These are phyloP conservation scores for Aethina tumida DNA, from an alignment of 1,140 invertebrate species.

Conservation along the genomic window DNA sequence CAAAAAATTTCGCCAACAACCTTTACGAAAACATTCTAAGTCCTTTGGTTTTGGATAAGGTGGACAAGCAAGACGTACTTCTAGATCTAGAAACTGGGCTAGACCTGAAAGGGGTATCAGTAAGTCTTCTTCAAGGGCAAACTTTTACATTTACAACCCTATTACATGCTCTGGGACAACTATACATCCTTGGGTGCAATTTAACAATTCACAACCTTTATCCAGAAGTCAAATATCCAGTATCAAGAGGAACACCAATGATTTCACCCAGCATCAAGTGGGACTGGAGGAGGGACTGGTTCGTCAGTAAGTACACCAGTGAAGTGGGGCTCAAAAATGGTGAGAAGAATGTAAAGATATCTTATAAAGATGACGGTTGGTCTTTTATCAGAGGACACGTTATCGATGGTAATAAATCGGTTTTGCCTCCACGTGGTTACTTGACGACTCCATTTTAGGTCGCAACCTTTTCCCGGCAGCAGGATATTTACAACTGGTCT, in stretches of 20 bases:
- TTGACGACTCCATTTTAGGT: slow-evolving; percentile 42
- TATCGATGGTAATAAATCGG: slow-evolving; percentile 76
- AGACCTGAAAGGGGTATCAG: too few species aligned
- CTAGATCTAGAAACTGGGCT: too few species aligned
- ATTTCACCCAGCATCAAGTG: slow-evolving; percentile 48
- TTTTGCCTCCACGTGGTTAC: neutral
- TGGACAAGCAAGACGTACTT: too few species aligned
- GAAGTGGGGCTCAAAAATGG: slow-evolving; percentile 47
- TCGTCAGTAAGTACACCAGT: slow-evolving; percentile 30
- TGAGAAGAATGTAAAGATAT: slow-evolving; percentile 46
- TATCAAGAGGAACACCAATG: slow-evolving; percentile 48
- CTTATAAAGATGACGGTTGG: slow-evolving; percentile 55
- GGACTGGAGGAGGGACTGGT: slow-evolving; percentile 46
- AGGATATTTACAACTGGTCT: slow-evolving; percentile 71
- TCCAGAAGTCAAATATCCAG: slow-evolving; percentile 43
- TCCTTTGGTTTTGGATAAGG: too few species aligned
- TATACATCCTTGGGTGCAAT: slow-evolving; percentile 38
- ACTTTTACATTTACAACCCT: too few species aligned
- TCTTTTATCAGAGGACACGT: slow-evolving; percentile 73
- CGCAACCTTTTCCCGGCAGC: slow-evolving; percentile 81
- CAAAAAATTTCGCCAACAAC: too few species aligned
- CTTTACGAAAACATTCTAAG: too few species aligned
- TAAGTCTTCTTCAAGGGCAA: too few species aligned
- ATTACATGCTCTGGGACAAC: slow-evolving; percentile 1
- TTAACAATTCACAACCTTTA: slow-evolving; percentile 41